A percentile compares a stretch with the other conserved stretches of the same genome.
Evolutionary conservation across 37 sponge, comb jelly and placozoan genomes (phyloP).

Genomic region (Lycopodina hypogea): DNA sequence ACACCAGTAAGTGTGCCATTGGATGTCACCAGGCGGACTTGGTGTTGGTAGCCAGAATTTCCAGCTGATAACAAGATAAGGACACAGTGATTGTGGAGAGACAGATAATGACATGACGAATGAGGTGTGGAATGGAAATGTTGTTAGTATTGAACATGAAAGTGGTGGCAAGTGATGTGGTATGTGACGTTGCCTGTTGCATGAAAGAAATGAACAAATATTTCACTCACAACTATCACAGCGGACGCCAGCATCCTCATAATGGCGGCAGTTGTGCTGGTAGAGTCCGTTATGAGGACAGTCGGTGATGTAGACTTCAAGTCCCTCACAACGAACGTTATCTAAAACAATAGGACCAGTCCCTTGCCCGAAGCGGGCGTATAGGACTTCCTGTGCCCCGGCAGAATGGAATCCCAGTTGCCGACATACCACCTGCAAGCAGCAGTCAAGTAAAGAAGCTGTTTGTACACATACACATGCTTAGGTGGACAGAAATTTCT

Average conservation of each 20-base stretch:
- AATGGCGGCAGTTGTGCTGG: slow-evolving; percentile 41
- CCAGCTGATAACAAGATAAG: not conserved
- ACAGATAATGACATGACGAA: not conserved
- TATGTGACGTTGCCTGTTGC: not conserved
- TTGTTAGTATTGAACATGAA: not conserved
- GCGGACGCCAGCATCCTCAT: slow-evolving; percentile 46
- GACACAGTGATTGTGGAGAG: not conserved
- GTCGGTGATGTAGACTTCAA: slow-evolving; percentile 47
- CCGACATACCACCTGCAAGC: slow-evolving; percentile 37
- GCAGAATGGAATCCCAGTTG: slow-evolving; percentile 35
- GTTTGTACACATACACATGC: not conserved
- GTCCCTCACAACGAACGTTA: slow-evolving; percentile 45
- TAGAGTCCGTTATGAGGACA: slow-evolving; percentile 29
- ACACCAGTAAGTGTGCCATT: not conserved
- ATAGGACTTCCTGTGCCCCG: slow-evolving; percentile 21
- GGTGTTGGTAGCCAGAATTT: not conserved
- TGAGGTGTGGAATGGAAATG: not conserved
- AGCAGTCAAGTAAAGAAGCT: not conserved
- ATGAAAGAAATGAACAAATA: no score
- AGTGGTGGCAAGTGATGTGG: no score
- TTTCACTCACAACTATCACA: slow-evolving; percentile 1
- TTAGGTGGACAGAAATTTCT: no score
- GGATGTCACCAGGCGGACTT: slow-evolving; percentile 14
- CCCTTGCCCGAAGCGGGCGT: slow-evolving; percentile 43
- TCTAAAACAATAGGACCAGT: slow-evolving; percentile 46